These are phyloP conservation scores for Muricea muricata DNA, from an alignment of 92 coral and sea anemone species.

Conservation along the genomic window DNA sequence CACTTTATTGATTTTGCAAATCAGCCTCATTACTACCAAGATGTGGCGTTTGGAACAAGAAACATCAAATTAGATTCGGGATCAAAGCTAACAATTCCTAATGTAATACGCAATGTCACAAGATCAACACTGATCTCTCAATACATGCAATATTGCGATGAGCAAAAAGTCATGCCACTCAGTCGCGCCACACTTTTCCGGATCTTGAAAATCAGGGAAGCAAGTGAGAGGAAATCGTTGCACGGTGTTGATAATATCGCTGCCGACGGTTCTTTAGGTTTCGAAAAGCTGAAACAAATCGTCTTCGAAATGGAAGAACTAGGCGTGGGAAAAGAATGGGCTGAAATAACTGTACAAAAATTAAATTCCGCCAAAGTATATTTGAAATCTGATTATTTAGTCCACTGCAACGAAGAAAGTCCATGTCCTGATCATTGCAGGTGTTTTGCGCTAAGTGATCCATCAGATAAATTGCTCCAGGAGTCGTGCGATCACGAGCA, in stretches of 20 bases:
- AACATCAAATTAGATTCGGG: slow-evolving; percentile 33
- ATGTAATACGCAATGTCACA: slow-evolving; percentile 57
- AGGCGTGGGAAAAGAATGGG: neutral
- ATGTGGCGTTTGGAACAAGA: slow-evolving; percentile 76
- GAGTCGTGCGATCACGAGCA: neutral
- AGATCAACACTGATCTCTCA: slow-evolving; percentile 63
- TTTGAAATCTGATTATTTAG: neutral
- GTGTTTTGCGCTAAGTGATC: neutral
- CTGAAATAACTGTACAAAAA: neutral
- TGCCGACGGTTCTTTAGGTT: slow-evolving; percentile 6
- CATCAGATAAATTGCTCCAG: neutral
- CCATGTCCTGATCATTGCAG: neutral
- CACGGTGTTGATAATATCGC: slow-evolving; percentile 17
- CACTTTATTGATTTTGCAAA: too few relatives aligned
- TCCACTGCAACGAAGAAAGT: neutral
- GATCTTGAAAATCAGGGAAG: slow-evolving; percentile 30
- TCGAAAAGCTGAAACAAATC: neutral
- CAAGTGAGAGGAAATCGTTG: slow-evolving; percentile 13
- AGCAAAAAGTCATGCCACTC: slow-evolving; percentile 52
- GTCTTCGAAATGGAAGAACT: neutral
- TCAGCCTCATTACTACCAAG: too few relatives aligned
- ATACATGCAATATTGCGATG: slow-evolving; percentile 57
- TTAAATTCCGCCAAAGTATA: slow-evolving; percentile 33
- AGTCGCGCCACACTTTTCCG: slow-evolving; percentile 49
- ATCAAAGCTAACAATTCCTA: slow-evolving; percentile 43